Conservation (phyloP, 1,140 invertebrate genomes). For the Heliconius congener region DNA sequence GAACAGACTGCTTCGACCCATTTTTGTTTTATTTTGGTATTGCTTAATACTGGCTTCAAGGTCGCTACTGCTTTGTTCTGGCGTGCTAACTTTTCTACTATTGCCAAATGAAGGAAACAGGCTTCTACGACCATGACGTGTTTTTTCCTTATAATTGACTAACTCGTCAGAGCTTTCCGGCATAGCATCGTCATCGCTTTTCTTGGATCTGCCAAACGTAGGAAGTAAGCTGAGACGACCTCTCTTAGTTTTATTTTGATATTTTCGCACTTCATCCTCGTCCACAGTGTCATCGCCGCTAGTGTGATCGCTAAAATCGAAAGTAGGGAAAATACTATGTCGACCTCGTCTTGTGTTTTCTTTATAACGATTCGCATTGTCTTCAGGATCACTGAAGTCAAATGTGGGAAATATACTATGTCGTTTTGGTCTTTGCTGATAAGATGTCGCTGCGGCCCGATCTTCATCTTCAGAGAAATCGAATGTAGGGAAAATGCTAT, state of each 20-base stretch:
- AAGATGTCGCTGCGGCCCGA: conserved; percentile 49
- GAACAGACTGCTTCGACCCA: conserved; percentile 74
- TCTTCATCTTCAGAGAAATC: conserved; percentile 75
- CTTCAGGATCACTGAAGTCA: conserved; percentile 66
- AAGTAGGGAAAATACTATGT: conserved; percentile 72
- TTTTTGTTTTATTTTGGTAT: conserved; percentile 68
- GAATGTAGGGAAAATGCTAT: conserved; percentile 71
- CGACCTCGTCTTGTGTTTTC: conserved; percentile 66
- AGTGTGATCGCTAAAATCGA: conserved; percentile 65
- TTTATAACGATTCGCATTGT: conserved; percentile 64
- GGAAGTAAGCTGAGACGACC: conserved; percentile 72
- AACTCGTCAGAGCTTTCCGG: conserved; percentile 74
- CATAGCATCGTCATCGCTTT: conserved; percentile 66
- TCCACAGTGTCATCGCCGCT: conserved; percentile 69
- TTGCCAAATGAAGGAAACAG: conserved; percentile 72
- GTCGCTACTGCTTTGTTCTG: conserved; percentile 51
- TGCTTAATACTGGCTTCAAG: conserved; percentile 68
- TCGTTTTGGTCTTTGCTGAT: conserved; percentile 67
- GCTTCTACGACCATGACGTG: conserved; percentile 60
- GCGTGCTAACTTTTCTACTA: conserved; percentile 61
- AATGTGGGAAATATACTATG: conserved; percentile 66
- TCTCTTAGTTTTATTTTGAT: conserved; percentile 70
- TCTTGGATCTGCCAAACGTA: conserved; percentile 70
- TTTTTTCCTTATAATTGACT: conserved; percentile 74
- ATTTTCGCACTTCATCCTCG: conserved; percentile 68